phyloP scores from a whole-genome alignment of 2,797 vertebrate species.

The Sciurus carolinensis region DNA sequence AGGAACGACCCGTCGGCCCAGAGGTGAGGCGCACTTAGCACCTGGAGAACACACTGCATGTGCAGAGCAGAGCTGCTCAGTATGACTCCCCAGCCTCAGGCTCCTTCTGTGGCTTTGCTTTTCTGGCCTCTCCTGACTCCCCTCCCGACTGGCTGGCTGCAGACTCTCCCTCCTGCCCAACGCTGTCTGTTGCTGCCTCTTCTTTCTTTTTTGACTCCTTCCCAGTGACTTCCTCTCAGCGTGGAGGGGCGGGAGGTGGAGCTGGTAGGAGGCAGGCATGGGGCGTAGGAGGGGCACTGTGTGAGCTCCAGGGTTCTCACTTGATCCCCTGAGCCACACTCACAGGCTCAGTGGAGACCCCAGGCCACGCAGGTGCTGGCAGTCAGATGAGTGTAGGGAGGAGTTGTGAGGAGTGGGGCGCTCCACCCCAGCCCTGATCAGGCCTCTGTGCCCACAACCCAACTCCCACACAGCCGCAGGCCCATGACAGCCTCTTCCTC shows the following conservation, averaged over 20 bases:
- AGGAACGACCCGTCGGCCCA: no score
- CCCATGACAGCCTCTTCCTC: neutral
- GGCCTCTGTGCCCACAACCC: neutral
- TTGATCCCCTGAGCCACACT: neutral
- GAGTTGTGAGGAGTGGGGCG: neutral
- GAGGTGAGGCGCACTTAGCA: no score
- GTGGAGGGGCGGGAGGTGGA: no score
- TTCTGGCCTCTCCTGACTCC: no score
- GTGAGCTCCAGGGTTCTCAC: neutral
- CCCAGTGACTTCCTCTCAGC: no score
- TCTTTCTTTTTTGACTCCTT: no score
- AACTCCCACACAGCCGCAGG: neutral
- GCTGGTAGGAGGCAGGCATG: neutral
- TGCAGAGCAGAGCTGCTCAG: no score
- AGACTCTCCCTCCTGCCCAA: no score
- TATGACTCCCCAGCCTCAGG: fast-evolving
- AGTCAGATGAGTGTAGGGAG: neutral
- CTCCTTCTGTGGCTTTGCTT: no score
- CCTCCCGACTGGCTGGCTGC: no score
- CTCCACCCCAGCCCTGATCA: neutral
- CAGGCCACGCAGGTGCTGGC: fast-evolving
- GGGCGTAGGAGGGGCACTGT: neutral
- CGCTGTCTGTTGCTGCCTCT: no score
- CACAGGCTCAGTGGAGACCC: neutral
- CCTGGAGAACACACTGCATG: no score